Percentiles rank a stretch among this genome's conserved stretches.
phyloP scores from a whole-genome alignment of 2,888 invertebrate genomes.

The Meta bourneti region DNA sequence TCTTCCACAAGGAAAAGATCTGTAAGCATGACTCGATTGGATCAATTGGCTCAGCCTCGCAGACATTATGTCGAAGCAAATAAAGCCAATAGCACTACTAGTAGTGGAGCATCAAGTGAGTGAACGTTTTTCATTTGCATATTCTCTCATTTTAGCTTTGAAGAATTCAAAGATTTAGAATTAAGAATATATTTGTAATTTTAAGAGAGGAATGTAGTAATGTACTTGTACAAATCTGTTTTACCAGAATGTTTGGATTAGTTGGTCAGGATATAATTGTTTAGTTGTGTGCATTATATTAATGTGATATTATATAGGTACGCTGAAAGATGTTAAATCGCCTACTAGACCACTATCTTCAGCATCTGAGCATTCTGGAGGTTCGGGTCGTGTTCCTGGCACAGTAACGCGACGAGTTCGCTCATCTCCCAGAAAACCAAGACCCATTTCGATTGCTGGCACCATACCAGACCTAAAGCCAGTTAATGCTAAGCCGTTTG shows the following conservation, averaged over 20 bases:
- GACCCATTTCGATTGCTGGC: conserved; percentile 75
- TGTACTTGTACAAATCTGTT: neutral
- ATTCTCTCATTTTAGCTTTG: neutral
- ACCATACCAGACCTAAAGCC: conserved; percentile 60
- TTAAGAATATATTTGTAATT: neutral
- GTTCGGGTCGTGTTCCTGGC: conserved; percentile 55
- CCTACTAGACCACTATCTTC: conserved; percentile 90
- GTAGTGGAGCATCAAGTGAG: conserved; percentile 64
- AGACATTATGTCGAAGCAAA: conserved; percentile 76
- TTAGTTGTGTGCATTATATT: too few relatives aligned
- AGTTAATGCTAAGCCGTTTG: neutral
- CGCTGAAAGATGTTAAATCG: conserved; percentile 81
- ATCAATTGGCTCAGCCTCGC: conserved; percentile 89
- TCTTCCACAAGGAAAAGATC: conserved; percentile 83
- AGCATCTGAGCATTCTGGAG: conserved; percentile 80
- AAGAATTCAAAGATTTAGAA: neutral
- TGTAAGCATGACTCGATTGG: conserved; percentile 95
- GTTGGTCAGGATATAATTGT: too few relatives aligned
- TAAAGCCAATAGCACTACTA: conserved; percentile 63
- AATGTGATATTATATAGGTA: conserved; percentile 11
- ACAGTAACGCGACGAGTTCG: conserved; percentile 82
- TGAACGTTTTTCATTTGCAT: neutral
- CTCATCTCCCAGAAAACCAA: conserved; percentile 71
- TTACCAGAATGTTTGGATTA: neutral
- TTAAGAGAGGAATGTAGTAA: neutral